Conservation (phyloP, 2,113 vertebrate genomes). For the Cyanoderma ruficeps region DNA sequence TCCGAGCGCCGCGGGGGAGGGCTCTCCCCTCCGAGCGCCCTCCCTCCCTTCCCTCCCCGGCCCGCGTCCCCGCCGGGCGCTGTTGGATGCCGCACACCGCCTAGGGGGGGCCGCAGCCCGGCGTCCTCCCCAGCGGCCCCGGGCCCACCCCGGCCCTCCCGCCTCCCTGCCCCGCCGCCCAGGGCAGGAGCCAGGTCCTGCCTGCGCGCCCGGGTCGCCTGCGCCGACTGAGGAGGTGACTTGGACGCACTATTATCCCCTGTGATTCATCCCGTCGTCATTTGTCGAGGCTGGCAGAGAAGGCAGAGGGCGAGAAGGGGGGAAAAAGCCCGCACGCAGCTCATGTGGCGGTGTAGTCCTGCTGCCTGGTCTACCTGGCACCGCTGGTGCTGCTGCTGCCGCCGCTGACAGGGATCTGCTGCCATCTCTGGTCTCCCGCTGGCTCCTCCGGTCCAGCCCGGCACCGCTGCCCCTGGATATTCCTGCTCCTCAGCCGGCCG, state of each 20-base stretch:
- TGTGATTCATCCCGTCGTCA: conserved; percentile 77
- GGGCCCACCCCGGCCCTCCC: background rate
- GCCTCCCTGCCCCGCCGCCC: background rate
- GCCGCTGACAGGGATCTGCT: conserved; percentile 48
- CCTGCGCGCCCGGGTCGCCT: background rate
- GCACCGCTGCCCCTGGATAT: conserved; percentile 40
- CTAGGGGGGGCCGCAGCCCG: too few relatives aligned
- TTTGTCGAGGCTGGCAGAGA: conserved; percentile 49
- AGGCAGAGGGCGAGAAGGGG: conserved; percentile 53
- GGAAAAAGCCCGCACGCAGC: conserved; percentile 62
- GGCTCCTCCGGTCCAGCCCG: conserved; percentile 7
- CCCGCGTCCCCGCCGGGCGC: too few relatives aligned
- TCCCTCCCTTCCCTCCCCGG: too few relatives aligned
- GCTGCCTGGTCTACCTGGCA: conserved; percentile 70
- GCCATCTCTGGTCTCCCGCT: conserved; percentile 51
- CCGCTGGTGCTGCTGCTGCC: conserved; percentile 44
- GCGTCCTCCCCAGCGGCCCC: too few relatives aligned
- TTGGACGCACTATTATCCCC: conserved; percentile 64
- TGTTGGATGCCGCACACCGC: too few relatives aligned
- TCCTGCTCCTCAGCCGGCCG: background rate
- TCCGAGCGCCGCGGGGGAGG: too few relatives aligned
- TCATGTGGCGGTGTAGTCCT: conserved; percentile 70
- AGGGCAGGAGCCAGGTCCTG: background rate
- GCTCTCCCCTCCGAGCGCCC: too few relatives aligned
- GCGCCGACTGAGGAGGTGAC: conserved; percentile 70